Conservation (phyloP, 2,113 vertebrate species). For the Perccottus glenii region DNA sequence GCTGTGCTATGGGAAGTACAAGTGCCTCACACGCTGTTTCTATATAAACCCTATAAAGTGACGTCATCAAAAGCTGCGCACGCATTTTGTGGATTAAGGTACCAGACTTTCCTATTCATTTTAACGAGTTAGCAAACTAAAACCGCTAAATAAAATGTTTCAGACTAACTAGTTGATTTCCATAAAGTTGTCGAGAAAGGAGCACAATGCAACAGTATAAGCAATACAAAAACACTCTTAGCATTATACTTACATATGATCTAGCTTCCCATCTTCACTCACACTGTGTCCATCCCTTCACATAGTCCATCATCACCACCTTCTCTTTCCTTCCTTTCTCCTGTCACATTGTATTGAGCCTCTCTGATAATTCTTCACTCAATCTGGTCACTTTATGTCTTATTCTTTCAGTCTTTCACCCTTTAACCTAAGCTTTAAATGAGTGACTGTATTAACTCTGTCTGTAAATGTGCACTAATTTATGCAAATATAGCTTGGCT, state of each 20-base stretch:
- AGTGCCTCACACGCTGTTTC: too few relatives aligned
- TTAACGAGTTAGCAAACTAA: too few relatives aligned
- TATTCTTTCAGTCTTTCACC: constrained; percentile 15
- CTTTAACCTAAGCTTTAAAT: constrained; percentile 4
- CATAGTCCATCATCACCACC: constrained; percentile 3
- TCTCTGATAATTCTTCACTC: background rate
- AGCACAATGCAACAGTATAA: too few relatives aligned
- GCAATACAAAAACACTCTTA: background rate
- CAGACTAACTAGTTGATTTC: too few relatives aligned
- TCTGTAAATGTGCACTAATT: constrained; percentile 49
- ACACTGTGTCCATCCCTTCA: background rate
- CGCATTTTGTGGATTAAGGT: too few relatives aligned
- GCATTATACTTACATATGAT: background rate
- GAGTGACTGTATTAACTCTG: constrained; percentile 15
- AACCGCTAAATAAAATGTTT: too few relatives aligned
- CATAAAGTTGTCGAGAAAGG: too few relatives aligned
- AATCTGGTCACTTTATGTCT: constrained; percentile 1
- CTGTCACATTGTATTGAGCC: constrained; percentile 3
- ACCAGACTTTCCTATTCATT: too few relatives aligned
- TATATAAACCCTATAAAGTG: too few relatives aligned
- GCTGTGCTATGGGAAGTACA: too few relatives aligned
- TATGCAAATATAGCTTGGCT: constrained; percentile 58
- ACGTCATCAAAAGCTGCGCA: too few relatives aligned
- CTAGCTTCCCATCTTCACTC: background rate
- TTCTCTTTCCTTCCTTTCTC: constrained; percentile 1